Percentiles rank a stretch among this genome's conserved stretches.
phyloP scores from a whole-genome alignment of 1,140 invertebrate genomes.

The Danaus melanippus region DNA sequence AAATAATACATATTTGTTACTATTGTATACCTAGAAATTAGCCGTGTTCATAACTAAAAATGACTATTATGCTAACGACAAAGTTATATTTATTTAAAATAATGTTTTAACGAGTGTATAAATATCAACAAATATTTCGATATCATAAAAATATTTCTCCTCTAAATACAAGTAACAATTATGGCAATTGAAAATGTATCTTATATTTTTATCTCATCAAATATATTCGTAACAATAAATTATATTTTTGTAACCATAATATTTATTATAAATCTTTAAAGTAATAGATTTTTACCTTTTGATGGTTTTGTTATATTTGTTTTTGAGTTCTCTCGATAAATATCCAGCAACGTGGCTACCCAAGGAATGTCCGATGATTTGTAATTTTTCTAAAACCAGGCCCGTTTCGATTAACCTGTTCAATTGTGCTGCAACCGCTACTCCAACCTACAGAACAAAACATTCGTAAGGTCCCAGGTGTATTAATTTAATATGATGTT shows the following conservation, averaged over 20 bases:
- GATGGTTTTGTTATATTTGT: slow-evolving; percentile 51
- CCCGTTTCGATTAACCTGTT: slow-evolving; percentile 48
- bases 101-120: too few relatives aligned
- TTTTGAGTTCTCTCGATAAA: slow-evolving; percentile 51
- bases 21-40: too few relatives aligned
- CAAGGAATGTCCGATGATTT: slow-evolving; percentile 63
- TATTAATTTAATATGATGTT: slow-evolving; percentile 2
- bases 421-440: slow-evolving; percentile 46
- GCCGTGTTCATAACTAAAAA: too few relatives aligned
- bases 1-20: too few relatives aligned
- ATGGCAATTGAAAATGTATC: too few relatives aligned
- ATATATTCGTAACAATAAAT: too few relatives aligned
- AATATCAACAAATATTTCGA: too few relatives aligned
- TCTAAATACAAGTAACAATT: neutral
- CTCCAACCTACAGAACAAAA: slow-evolving; percentile 45
- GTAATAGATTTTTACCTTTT: slow-evolving; percentile 41
- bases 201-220: too few relatives aligned
- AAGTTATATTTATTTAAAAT: too few relatives aligned
- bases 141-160: neutral
- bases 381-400: slow-evolving; percentile 45
- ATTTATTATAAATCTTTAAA: neutral
- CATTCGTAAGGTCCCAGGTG: neutral
- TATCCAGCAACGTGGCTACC: slow-evolving; percentile 67
- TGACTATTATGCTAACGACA: too few relatives aligned
- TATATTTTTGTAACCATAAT: too few relatives aligned